Conservation (phyloP, 1,140 invertebrate species). For the Bombus ignitus region DNA sequence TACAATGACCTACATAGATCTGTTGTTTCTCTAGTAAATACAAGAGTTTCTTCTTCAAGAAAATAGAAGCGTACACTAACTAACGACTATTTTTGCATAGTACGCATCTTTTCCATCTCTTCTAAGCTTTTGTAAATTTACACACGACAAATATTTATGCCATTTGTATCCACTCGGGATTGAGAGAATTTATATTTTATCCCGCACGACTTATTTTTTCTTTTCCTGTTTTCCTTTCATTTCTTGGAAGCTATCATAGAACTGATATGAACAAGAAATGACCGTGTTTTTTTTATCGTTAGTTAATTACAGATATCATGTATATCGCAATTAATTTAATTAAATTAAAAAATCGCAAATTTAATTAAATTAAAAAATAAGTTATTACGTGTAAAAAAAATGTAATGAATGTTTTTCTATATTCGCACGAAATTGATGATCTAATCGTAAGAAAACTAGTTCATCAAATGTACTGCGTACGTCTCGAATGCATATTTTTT, state of each 20-base stretch:
- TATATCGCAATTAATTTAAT: neutral
- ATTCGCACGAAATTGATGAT: neutral
- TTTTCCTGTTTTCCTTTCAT: neutral
- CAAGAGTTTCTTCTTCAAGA: neutral
- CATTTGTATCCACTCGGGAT: neutral
- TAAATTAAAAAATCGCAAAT: too few relatives aligned
- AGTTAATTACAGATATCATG: neutral
- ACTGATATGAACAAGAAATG: neutral
- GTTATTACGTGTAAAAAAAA: neutral
- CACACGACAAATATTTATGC: constrained; percentile 10
- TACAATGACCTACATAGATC: neutral
- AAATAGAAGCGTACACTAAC: neutral
- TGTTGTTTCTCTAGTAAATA: neutral
- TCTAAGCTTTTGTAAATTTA: neutral
- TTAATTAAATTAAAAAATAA: neutral
- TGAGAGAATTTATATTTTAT: neutral
- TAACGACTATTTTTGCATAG: constrained; percentile 27
- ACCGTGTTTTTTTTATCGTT: neutral
- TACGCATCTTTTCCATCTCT: too few relatives aligned
- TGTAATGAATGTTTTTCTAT: neutral
- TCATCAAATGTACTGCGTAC: neutral
- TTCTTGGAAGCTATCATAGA: neutral
- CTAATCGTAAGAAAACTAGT: neutral
- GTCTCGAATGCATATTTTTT: neutral
- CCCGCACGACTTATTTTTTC: neutral